A percentile compares a stretch with the other conserved stretches of the same genome.
Evolutionary conservation across 2,797 vertebrate genomes (phyloP).

Genomic region (Ptychobarbus kaznakovi): DNA sequence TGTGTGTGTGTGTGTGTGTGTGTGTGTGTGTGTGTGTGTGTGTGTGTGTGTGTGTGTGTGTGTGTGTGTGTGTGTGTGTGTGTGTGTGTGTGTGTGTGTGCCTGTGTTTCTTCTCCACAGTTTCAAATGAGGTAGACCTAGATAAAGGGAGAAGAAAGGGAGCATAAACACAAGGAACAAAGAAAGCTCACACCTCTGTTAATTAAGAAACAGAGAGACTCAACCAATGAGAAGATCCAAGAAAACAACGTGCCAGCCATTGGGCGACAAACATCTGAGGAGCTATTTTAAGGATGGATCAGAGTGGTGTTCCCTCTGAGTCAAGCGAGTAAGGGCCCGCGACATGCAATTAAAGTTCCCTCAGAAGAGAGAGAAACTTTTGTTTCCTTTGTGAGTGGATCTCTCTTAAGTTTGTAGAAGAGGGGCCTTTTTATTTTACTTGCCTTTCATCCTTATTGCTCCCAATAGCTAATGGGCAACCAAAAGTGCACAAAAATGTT

Average conservation of each 20-base stretch:
- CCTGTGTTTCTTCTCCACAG: slow-evolving; percentile 20
- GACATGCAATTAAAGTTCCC: slow-evolving; percentile 73
- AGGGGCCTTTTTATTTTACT: slow-evolving; percentile 68
- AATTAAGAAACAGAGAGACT: slow-evolving; percentile 56
- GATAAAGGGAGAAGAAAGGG: slow-evolving; percentile 50
- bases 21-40: too few species aligned
- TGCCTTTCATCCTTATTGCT: slow-evolving; percentile 73
- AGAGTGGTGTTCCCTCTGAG: slow-evolving; percentile 68
- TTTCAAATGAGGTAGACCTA: slow-evolving; percentile 25
- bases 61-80: too few species aligned
- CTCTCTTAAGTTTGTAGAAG: slow-evolving; percentile 72
- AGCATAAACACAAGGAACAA: slow-evolving; percentile 56
- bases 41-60: background rate
- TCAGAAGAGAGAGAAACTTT: slow-evolving; percentile 66
- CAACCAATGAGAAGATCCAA: slow-evolving; percentile 50
- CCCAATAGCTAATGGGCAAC: slow-evolving; percentile 73
- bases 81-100: background rate
- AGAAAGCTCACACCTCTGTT: slow-evolving; percentile 53
- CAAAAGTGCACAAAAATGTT: slow-evolving; percentile 71
- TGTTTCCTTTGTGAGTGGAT: slow-evolving; percentile 64
- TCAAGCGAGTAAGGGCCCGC: slow-evolving; percentile 59
- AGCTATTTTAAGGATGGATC: slow-evolving; percentile 73
- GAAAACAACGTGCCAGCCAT: slow-evolving; percentile 63
- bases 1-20: background rate
- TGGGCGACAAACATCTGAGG: slow-evolving; percentile 74